Base-by-base conservation (phyloP, 2,888 invertebrate genomes). In the Coelinius sp. region DNA sequence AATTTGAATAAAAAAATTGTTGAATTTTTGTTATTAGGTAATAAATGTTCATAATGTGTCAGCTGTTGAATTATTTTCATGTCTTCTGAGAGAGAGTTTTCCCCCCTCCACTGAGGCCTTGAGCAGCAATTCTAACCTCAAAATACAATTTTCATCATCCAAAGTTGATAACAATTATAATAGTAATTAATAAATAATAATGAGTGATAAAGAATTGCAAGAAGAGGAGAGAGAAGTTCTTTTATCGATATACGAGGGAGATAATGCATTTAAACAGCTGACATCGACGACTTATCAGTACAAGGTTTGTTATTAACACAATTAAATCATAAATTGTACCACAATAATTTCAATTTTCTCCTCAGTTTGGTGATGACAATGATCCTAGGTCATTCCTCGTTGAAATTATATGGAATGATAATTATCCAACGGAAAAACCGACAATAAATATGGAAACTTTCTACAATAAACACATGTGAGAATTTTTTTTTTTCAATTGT, bases 191-290 rank as follows among this genome's bases (percentile, higher is more conserved):
- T n/a, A n/a, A 4, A n/a, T 56, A 56, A 59, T 7, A 31, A 92
- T 92, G 91, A 89, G 90, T 70, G 90, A 91, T 82, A 83, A 84
- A 49, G 94, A 95, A 85, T 90, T 93, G 71, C 96, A 96, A 85
- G 91, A 92, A 64, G 97, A 98, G 83, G 98, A 98, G 89, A 90
- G 94, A 66, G 97, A 98, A 89, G 97, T 96, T 0, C 88, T 98
- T 71, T 91, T 92, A 78, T 96, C 97, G 2, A 98, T 98, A 82
- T 98, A 98, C 88, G 97, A 98, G 82, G 97, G 97, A 17, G 98
- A 98, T 88, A 90, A 91, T 1, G 92, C 92, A 73, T 98, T 97
- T 85, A 96, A 95, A 86, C 92, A 95, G 89, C 87, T 95, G 35
- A 92, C 93, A 84, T 86, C 91, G 7, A 94, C 91, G 70, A 93